A percentile compares a stretch with the other conserved stretches of the same genome.
Conservation (phyloP, 1,140 invertebrate species). For the Dinoponera quadriceps region DNA sequence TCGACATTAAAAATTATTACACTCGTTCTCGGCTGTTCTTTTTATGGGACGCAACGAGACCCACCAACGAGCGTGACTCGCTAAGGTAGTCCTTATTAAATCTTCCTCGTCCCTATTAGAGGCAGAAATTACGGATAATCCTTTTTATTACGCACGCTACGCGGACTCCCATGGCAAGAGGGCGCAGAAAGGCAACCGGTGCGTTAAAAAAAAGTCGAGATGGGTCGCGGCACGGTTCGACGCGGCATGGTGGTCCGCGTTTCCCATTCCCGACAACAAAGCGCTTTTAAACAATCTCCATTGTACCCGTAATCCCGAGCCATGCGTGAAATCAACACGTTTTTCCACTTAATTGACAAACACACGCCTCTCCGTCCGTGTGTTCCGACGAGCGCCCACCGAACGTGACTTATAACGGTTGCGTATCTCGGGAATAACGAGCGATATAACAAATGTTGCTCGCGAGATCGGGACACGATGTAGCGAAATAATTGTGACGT, state of each 20-base stretch:
- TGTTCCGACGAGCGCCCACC: conserved; percentile 43
- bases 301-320: conserved; percentile 74
- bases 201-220: conserved; percentile 56
- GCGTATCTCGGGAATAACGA: conserved; percentile 33
- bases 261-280: conserved; percentile 76
- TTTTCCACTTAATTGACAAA: conserved; percentile 78
- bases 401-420: conserved; percentile 44
- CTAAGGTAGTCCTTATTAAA: conserved; percentile 64
- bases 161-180: conserved; percentile 49
- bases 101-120: conserved; percentile 61
- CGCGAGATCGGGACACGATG: too few species aligned
- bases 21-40: background rate
- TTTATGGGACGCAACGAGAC: conserved; percentile 42
- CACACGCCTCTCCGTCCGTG: conserved; percentile 64
- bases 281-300: conserved; percentile 74
- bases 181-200: conserved; percentile 54
- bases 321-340: conserved; percentile 78
- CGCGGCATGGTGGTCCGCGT: conserved; percentile 64
- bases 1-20: conserved; percentile 4
- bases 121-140: conserved; percentile 64
- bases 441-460: conserved; percentile 19
- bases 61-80: conserved; percentile 61
- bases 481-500: too few species aligned
- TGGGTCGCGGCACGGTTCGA: conserved; percentile 60
- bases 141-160: conserved; percentile 67